Base-by-base conservation (phyloP, 2,113 vertebrate genomes). In the Danio rerio region DNA sequence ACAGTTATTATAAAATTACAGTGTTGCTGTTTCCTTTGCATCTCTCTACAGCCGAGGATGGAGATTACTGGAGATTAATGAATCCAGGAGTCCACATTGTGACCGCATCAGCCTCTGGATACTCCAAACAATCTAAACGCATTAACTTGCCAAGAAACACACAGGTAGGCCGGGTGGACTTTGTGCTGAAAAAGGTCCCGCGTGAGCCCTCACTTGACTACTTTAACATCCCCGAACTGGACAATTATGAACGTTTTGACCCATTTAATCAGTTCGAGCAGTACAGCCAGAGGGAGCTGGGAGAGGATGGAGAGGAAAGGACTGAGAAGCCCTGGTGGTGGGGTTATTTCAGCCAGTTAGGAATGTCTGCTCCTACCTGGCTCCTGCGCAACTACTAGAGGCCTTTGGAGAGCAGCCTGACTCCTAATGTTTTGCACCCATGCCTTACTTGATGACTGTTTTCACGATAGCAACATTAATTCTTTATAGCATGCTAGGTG, bases 291-390 rank as follows among this genome's bases (percentile, higher is more conserved):
- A 81, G 88, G 0, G 90, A 88, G 0, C 49, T 68, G 0, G 81
- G 40, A 2, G 90, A 88, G 20, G 87, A 76, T 0, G 93, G 81
- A 0, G 89, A 94, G 0, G 92, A 91, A 70, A 0, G 83, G 43
- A 11, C 93, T 92, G 94, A 96, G 86, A 98, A 97, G 83, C 98
- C 98, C 0, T 99, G 98, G 98, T 99, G 97, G 98, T 99, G 98
- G 98, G 92, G 93, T 4, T 99, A 99, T 88, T 98, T 99, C 89
- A 94, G 94, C 47, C 94, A 95, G 6, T 91, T 96, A 6, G 95
- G 93, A 31, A 86, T 93, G 7, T 92, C 95, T 10, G 92, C 94
- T 74, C 97, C 98, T 0, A 90, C 93, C 43, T 99, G 98, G 98
- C 92, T 99, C 83, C 95, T 99, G 62, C 95, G 94, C 87, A 94